Evolutionary conservation across 2,888 invertebrate species (phyloP).

Genomic region (Eucera pruinosa): DNA sequence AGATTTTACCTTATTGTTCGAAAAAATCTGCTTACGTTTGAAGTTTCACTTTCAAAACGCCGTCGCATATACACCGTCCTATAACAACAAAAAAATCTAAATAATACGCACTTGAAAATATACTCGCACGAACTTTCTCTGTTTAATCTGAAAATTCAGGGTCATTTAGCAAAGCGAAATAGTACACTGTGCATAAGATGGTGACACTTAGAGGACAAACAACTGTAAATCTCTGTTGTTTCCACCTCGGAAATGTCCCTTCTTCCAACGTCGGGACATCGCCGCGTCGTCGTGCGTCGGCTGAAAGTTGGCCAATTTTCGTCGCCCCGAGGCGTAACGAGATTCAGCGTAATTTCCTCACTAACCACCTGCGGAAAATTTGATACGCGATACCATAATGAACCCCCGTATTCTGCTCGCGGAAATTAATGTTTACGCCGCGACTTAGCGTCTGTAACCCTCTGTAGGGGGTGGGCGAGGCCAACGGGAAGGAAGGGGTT

Average conservation of each 20-base stretch:
- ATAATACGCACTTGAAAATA: too few species aligned
- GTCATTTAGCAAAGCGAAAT: too few species aligned
- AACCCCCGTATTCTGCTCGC: constrained; percentile 39
- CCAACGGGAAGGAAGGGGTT: not conserved
- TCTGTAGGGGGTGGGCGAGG: not conserved
- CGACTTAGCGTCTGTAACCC: constrained; percentile 49
- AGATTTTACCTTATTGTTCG: too few species aligned
- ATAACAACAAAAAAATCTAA: too few species aligned
- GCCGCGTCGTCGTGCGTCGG: not conserved
- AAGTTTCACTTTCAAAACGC: too few species aligned
- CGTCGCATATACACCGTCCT: too few species aligned
- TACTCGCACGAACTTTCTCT: too few species aligned
- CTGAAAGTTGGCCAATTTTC: constrained; percentile 38
- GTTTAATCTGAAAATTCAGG: too few species aligned
- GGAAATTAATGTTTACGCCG: constrained; percentile 66
- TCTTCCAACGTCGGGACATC: not conserved
- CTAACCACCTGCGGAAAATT: constrained; percentile 58
- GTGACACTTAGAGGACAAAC: not conserved
- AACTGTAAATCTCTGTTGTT: not conserved
- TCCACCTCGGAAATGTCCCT: not conserved
- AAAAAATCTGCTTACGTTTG: too few species aligned
- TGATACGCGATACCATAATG: constrained; percentile 59
- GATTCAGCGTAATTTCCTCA: constrained; percentile 43
- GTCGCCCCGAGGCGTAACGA: constrained; percentile 27
- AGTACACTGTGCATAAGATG: too few species aligned